Conservation (phyloP, 2,888 invertebrate genomes). For the Mycogona germanica region DNA sequence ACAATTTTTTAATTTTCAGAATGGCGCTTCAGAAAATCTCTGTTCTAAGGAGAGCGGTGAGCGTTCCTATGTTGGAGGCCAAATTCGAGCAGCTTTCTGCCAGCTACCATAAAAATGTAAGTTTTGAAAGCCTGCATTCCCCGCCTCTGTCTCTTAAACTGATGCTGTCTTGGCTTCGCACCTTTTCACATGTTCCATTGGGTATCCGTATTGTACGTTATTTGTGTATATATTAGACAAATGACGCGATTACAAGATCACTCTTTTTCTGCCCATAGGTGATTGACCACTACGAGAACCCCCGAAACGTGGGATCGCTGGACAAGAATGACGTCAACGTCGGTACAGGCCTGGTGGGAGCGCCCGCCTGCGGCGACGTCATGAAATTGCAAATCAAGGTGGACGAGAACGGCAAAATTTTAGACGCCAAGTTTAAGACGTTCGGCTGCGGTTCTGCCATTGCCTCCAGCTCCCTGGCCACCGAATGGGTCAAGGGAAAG, state of each 20-base stretch:
- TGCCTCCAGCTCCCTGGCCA: conserved; percentile 91
- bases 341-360: conserved; percentile 96
- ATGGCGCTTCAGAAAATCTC: background rate
- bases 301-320: conserved; percentile 92
- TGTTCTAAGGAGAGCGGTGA: background rate
- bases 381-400: conserved; percentile 96
- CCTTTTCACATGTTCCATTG: background rate
- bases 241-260: background rate
- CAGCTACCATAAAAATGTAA: conserved; percentile 15
- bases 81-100: background rate
- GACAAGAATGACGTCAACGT: conserved; percentile 88
- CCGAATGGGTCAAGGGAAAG: conserved; percentile 95
- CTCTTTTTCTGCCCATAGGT: conserved; percentile 47
- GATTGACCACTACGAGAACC: conserved; percentile 98
- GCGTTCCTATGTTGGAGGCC: conserved; percentile 8
- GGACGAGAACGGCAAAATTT: conserved; percentile 89
- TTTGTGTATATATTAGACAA: background rate
- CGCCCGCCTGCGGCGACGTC: conserved; percentile 98
- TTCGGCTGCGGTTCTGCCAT: conserved; percentile 99
- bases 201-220: background rate
- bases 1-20: background rate
- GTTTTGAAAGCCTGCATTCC: too few species aligned
- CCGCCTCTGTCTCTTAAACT: background rate
- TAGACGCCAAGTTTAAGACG: conserved; percentile 98
- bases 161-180: background rate